A percentile compares a stretch with the other conserved stretches of the same genome.
Evolutionary conservation across 2,888 invertebrate species (phyloP).

Genomic region (Panzeria rudis): DNA sequence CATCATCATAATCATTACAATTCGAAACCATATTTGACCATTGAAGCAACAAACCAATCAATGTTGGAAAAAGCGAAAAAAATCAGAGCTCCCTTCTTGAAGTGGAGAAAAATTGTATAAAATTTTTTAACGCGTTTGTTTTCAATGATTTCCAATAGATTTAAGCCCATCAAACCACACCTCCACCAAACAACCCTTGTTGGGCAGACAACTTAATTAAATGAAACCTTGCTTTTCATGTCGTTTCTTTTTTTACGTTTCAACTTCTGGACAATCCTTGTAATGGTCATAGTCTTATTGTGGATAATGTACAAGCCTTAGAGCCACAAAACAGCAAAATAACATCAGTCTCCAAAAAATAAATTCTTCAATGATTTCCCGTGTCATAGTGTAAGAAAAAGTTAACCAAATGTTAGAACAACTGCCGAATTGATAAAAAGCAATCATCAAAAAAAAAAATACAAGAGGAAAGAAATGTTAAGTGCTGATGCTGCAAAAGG

Average conservation of each 20-base stretch:
- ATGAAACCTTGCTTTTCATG: constrained; percentile 44
- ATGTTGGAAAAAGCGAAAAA: constrained; percentile 39
- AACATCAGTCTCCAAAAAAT: constrained; percentile 11
- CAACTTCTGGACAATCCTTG: not conserved
- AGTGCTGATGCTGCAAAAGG: constrained; percentile 26
- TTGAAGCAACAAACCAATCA: constrained; percentile 69
- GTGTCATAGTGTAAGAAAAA: not conserved
- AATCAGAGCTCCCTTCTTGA: not conserved
- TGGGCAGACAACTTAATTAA: constrained; percentile 50
- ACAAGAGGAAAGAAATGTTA: not conserved
- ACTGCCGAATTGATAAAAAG: constrained; percentile 46
- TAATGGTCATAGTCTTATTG: constrained; percentile 29
- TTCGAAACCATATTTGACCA: constrained; percentile 66
- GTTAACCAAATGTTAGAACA: not conserved
- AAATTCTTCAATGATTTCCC: constrained; percentile 24
- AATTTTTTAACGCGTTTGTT: constrained; percentile 63
- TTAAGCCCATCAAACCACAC: constrained; percentile 31
- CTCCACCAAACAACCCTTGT: constrained; percentile 25
- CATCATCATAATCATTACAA: constrained; percentile 56
- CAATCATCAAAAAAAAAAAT: constrained; percentile 35
- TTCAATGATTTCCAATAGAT: constrained; percentile 66
- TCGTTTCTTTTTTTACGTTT: constrained; percentile 1
- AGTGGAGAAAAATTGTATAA: constrained; percentile 13
- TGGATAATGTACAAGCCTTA: constrained; percentile 16
- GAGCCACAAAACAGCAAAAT: constrained; percentile 14